Base-by-base conservation (phyloP, 2,113 vertebrate genomes). In the Coptodon bakossiorum region DNA sequence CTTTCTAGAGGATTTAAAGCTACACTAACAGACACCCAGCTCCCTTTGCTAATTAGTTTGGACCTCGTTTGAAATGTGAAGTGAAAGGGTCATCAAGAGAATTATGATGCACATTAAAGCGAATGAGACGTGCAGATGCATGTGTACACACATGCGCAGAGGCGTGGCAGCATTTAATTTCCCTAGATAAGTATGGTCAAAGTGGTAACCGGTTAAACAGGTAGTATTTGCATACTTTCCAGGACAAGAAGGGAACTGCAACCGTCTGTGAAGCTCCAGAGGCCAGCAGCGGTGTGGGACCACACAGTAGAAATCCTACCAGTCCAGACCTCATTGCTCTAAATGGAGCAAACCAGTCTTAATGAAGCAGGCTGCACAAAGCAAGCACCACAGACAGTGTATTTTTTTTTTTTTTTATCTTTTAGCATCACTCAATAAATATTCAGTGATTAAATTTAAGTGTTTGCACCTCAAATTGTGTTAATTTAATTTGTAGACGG, bases 151-250 rank as follows among this genome's bases (percentile, higher is more conserved):
- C 17, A 54, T 31, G 24, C 38, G 71, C 52, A 43, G 29, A 50
- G 43, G 17, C 71, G 78, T 6, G 40, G 27, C 24, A n/a, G 14
- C 24, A 78, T 90, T 89, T 85, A 3, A 90, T 94, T 93, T 94
- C 80, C 91, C 86, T 90, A 88, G 91, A 93, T 93, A 93, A 89
- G 89, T 34, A 80, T 17, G 76, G 83, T 68, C 56, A 85, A 36
- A 76, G 83, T 53, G 12, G 81, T 80, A 82, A 92, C 93, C 81
- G 80, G 90, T 91, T 92, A 89, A 92, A 94, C 93, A 93, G 90
- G 91, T 91, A 57, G 36, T 92, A 92, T 94, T 96, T 96, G 92
- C 92, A 95, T 95, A 94, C 61, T 90, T 71, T n/a, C 84, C 68
- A 84, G 81, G 84, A 90, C 38, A 79, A 88, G 82, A 82, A 61